Evolutionary conservation across 2,888 invertebrate species (phyloP).

Genomic region (Metacarcinus magister): DNA sequence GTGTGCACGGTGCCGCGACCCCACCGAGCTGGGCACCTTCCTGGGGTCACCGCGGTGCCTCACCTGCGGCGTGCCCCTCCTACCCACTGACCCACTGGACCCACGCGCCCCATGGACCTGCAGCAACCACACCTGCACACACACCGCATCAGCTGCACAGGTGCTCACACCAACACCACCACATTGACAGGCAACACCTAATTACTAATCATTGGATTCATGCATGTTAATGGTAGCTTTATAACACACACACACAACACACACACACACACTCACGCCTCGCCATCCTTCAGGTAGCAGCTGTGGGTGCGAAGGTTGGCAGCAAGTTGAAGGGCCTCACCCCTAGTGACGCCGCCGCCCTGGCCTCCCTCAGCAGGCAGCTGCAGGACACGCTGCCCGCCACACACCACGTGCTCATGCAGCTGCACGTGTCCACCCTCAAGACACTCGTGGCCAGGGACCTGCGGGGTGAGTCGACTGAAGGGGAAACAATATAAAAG

Average conservation of each 20-base stretch:
- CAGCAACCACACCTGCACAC: conserved; percentile 50
- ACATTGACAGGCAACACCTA: background rate
- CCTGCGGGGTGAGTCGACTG: conserved; percentile 46
- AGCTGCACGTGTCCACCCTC: conserved; percentile 73
- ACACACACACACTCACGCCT: conserved; percentile 1
- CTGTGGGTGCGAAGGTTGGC: conserved; percentile 50
- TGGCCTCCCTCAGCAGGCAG: conserved; percentile 10
- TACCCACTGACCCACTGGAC: conserved; percentile 72
- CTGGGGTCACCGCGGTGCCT: conserved; percentile 82
- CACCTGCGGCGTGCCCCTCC: conserved; percentile 69
- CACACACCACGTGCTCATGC: conserved; percentile 74
- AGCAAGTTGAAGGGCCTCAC: conserved; percentile 5
- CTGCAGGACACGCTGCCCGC: conserved; percentile 58
- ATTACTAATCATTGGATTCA: background rate
- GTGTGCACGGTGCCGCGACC: conserved; percentile 83
- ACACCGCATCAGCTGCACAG: conserved; percentile 68
- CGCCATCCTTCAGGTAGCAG: conserved; percentile 52
- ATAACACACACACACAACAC: background rate
- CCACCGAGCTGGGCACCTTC: conserved; percentile 83
- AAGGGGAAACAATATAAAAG: background rate
- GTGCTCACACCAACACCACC: conserved; percentile 9
- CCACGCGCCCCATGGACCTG: conserved; percentile 72
- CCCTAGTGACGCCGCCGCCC: conserved; percentile 9
- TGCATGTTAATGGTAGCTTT: background rate
- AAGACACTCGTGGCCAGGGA: conserved; percentile 61